Conservation (phyloP, 2,888 invertebrate species). For the Dicyrtomina minuta region DNA sequence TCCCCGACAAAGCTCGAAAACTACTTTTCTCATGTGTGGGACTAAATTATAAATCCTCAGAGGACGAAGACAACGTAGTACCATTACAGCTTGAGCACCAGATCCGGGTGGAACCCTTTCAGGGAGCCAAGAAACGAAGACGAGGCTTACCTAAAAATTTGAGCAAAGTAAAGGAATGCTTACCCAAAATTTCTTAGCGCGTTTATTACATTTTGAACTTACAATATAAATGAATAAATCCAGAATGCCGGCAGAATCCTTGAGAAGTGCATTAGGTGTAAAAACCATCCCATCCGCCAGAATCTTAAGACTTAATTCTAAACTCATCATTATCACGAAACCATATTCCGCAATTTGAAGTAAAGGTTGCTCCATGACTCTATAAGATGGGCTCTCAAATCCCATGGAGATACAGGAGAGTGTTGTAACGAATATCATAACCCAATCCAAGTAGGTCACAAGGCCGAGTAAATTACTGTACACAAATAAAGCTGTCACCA, state of each 20-base stretch:
- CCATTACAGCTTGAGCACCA: slow-evolving; percentile 91
- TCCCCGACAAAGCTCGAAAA: slow-evolving; percentile 95
- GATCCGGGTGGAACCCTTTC: slow-evolving; percentile 87
- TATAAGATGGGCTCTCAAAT: slow-evolving; percentile 91
- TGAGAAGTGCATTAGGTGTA: slow-evolving; percentile 97
- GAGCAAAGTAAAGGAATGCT: slow-evolving; percentile 9
- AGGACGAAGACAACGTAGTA: slow-evolving; percentile 92
- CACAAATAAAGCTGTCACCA: slow-evolving; percentile 8
- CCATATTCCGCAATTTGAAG: slow-evolving; percentile 94
- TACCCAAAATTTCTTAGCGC: background rate
- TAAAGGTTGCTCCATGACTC: slow-evolving; percentile 92
- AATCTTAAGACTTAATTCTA: slow-evolving; percentile 92
- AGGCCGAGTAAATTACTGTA: slow-evolving; percentile 91
- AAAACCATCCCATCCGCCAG: slow-evolving; percentile 97
- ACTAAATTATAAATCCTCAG: slow-evolving; percentile 95
- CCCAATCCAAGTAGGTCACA: slow-evolving; percentile 98
- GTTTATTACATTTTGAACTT: slow-evolving; percentile 56
- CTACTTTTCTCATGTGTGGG: slow-evolving; percentile 98
- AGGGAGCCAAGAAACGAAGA: slow-evolving; percentile 97
- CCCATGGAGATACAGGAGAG: slow-evolving; percentile 92
- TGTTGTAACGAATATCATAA: slow-evolving; percentile 98
- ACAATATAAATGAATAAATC: slow-evolving; percentile 98
- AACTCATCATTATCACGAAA: slow-evolving; percentile 97
- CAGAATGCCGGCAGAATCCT: slow-evolving; percentile 93
- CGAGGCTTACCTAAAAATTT: slow-evolving; percentile 77